These are phyloP conservation scores for Malurus elegans DNA, from an alignment of 2,113 vertebrate species.

Conservation along the genomic window DNA sequence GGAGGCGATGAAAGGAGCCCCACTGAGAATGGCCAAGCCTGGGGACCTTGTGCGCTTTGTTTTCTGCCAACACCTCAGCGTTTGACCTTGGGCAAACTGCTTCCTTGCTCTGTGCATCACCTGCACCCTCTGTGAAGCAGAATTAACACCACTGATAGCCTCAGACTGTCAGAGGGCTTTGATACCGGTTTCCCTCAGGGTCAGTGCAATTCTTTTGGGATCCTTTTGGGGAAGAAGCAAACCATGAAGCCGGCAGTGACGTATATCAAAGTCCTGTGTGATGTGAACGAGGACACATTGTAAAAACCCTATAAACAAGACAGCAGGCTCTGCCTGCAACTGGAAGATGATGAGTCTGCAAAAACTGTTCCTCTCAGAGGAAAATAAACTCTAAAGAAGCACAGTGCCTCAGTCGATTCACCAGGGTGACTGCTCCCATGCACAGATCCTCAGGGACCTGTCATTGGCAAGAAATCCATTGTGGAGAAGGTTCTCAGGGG, in stretches of 20 bases:
- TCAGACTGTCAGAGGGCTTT: background rate
- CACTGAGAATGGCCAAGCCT: background rate
- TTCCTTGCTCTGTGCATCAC: background rate
- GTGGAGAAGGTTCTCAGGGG: background rate
- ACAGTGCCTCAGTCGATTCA: background rate
- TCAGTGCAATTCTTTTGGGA: slow-evolving; percentile 37
- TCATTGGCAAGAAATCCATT: background rate
- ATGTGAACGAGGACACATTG: rapidly evolving
- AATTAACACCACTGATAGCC: background rate
- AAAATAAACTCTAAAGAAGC: background rate
- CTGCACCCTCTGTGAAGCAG: background rate
- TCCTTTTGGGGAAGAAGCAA: slow-evolving; percentile 39
- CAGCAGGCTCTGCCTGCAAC: background rate
- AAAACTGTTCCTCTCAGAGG: background rate
- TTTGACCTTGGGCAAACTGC: slow-evolving; percentile 25
- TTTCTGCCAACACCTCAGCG: background rate
- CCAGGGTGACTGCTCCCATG: background rate
- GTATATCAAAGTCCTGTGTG: background rate
- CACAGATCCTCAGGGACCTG: background rate
- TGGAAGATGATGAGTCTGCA: background rate
- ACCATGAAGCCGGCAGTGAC: background rate
- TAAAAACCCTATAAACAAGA: background rate
- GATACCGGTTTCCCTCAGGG: background rate
- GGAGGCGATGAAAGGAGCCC: background rate
- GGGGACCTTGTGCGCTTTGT: background rate